Conservation (phyloP, 2,888 invertebrate genomes). For the Zygaena filipendulae region DNA sequence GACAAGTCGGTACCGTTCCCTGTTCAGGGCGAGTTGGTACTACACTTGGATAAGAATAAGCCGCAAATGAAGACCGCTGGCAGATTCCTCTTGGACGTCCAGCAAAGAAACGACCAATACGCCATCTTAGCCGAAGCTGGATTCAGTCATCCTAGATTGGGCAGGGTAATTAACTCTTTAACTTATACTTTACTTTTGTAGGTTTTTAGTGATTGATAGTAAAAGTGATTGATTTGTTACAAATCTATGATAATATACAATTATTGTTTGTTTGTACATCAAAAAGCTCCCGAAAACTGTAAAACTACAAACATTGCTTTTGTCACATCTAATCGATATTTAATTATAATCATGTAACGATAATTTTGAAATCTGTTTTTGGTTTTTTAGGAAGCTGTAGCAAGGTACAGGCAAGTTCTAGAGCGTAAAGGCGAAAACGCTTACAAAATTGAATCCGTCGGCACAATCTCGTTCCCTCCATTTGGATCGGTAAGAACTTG, state of each 20-base stretch:
- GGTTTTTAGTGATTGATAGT: background rate
- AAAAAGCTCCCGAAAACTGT: too few species aligned
- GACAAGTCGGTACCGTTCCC: conserved; percentile 62
- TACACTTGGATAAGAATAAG: conserved; percentile 78
- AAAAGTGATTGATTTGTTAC: too few species aligned
- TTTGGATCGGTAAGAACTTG: conserved; percentile 40
- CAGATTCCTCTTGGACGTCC: conserved; percentile 61
- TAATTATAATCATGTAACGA: too few species aligned
- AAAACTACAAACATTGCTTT: too few species aligned
- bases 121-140: conserved; percentile 66
- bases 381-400: conserved; percentile 42
- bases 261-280: too few species aligned
- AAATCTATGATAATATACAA: too few species aligned
- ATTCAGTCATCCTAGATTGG: conserved; percentile 75
- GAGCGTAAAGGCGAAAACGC: conserved; percentile 30
- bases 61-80: conserved; percentile 75
- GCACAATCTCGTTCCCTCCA: conserved; percentile 34
- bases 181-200: background rate
- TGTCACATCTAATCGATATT: too few species aligned
- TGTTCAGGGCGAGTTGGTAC: conserved; percentile 69
- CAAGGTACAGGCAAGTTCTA: conserved; percentile 33
- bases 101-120: conserved; percentile 52
- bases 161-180: conserved; percentile 52
- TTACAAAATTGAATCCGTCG: conserved; percentile 38
- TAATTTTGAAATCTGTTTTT: too few species aligned